These are phyloP conservation scores for Polia nebulosa DNA, from an alignment of 2,888 invertebrate genomes.

Conservation along the genomic window DNA sequence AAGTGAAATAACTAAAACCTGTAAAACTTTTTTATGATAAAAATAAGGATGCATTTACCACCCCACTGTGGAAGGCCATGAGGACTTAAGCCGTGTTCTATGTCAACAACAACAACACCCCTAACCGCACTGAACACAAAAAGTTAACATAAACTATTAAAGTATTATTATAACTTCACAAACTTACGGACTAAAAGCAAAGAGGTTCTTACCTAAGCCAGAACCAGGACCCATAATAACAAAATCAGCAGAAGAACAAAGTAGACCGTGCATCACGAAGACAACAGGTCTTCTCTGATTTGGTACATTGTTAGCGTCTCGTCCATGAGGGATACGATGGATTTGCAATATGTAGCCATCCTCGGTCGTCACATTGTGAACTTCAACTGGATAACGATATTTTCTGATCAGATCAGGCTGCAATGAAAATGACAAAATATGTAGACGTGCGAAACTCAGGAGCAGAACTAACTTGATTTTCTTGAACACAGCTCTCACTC, in stretches of 20 bases:
- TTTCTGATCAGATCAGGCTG: conserved; percentile 87
- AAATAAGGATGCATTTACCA: too few relatives aligned
- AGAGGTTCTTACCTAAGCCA: conserved; percentile 90
- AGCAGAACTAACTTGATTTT: neutral
- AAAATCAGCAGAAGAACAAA: conserved; percentile 94
- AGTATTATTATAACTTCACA: neutral
- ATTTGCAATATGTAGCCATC: conserved; percentile 95
- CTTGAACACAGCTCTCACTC: conserved; percentile 63
- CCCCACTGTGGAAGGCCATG: too few relatives aligned
- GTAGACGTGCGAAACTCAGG: neutral
- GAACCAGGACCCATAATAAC: conserved; percentile 93
- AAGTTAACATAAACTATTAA: too few relatives aligned
- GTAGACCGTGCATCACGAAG: conserved; percentile 93
- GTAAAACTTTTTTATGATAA: too few relatives aligned
- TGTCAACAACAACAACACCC: too few relatives aligned
- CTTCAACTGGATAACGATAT: conserved; percentile 92
- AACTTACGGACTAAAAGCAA: neutral
- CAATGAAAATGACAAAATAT: conserved; percentile 17
- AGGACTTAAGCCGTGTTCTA: too few relatives aligned
- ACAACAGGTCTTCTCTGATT: conserved; percentile 89
- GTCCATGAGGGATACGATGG: conserved; percentile 93
- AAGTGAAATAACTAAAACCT: too few relatives aligned
- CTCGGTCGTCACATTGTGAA: conserved; percentile 92
- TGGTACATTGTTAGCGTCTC: conserved; percentile 81
- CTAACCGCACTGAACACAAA: too few relatives aligned